phyloP scores from a whole-genome alignment of 2,888 invertebrate genomes.

The Tachina fera region DNA sequence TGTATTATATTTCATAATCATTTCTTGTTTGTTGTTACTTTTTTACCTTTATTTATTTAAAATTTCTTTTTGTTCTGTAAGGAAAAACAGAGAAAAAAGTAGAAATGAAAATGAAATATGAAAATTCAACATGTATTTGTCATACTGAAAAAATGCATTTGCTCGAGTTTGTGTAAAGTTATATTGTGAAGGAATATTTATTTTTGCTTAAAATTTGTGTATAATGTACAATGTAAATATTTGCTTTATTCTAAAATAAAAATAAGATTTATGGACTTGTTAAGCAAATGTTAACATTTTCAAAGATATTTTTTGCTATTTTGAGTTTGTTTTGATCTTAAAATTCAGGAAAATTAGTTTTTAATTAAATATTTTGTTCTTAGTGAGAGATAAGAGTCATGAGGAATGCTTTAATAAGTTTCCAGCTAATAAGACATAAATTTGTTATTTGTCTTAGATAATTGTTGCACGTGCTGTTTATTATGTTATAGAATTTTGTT shows the following conservation, averaged over 20 bases:
- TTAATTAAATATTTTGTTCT: no score
- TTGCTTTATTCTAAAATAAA: background rate
- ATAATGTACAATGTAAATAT: background rate
- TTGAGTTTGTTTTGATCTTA: no score
- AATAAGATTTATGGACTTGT: background rate
- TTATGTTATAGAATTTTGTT: no score
- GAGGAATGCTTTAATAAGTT: no score
- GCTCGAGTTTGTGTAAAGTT: background rate
- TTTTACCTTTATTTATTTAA: conserved; percentile 10
- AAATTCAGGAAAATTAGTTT: no score
- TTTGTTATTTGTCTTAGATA: no score
- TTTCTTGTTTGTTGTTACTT: background rate
- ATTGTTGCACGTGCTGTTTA: no score
- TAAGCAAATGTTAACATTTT: background rate
- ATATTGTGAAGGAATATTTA: background rate
- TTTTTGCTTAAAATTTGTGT: background rate
- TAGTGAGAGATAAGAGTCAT: no score
- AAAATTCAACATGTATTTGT: conserved; percentile 54
- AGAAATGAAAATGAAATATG: background rate
- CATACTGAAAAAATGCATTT: background rate
- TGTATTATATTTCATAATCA: conserved; percentile 21
- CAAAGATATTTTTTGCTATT: no score
- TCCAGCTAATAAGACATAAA: no score
- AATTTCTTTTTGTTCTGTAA: background rate
- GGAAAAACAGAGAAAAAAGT: background rate